Percentiles rank a stretch among this genome's conserved stretches.
phyloP scores from a whole-genome alignment of 2,113 vertebrate species.

The Sardina pilchardus region DNA sequence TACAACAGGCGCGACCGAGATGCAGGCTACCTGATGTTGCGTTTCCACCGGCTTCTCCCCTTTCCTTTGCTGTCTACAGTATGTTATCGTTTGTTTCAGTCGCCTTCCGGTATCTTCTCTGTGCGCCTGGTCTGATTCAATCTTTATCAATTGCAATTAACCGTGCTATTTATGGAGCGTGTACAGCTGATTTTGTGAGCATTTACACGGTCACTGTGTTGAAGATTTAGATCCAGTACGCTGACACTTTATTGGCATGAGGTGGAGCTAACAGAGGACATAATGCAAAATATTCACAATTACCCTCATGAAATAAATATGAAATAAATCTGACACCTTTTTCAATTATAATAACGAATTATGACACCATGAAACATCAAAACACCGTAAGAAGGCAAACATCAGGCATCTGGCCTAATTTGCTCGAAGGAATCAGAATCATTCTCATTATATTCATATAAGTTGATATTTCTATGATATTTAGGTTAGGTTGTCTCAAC shows the following conservation, averaged over 20 bases:
- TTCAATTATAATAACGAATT: too few relatives aligned
- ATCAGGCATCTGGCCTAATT: too few relatives aligned
- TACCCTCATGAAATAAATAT: background rate
- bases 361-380: background rate
- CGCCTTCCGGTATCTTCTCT: background rate
- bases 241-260: background rate
- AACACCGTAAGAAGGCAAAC: too few relatives aligned
- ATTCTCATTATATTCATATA: too few relatives aligned
- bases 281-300: background rate
- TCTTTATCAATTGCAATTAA: background rate
- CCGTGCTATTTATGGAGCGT: background rate
- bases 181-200: background rate
- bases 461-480: too few relatives aligned
- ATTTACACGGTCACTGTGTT: background rate
- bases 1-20: conserved; percentile 5
- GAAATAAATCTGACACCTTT: background rate
- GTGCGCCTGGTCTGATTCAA: background rate
- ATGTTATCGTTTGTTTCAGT: background rate
- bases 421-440: too few relatives aligned
- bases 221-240: background rate
- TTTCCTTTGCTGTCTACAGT: too few relatives aligned
- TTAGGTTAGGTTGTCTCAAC: too few relatives aligned
- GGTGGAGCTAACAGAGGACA: background rate
- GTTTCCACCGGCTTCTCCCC: background rate
- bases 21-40: background rate